Evolutionary conservation across 2,888 invertebrate species (phyloP), one percentile per base, ranked within the genome.

Genomic region (Platycheirus albimanus): DNA sequence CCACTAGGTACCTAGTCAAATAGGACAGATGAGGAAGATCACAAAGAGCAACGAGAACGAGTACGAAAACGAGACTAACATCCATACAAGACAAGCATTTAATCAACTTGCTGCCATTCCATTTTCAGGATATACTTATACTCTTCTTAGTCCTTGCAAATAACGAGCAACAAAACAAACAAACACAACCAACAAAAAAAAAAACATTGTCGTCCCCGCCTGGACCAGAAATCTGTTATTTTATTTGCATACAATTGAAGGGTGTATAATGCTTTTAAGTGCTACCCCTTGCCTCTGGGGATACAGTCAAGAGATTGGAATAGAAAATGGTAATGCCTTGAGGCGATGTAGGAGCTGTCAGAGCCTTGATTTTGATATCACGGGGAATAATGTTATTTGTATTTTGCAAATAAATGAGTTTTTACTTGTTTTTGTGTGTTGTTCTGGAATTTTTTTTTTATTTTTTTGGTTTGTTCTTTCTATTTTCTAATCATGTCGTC

Each of bases 31-130:
- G 80, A 70, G 63, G 36, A 66, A 56, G 41, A 58, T 33, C 51
- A 75, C 70, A 70, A 49, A 63, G 67, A 43, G 67, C 61, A 58
- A 51, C 51, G 43, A 43, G 51, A 58, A 51, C 51, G 41, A 43
- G 49, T n/a, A n/a, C n/a, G n/a, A n/a, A n/a, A 51, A 69, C 69
- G 56, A 51, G 80, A 58, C 69, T 64, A 64, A 69, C 75, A 80
- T 69, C 79, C 64, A 70, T 80, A 64, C 64, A 81, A 72, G 77
- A 81, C 81, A 81, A 81, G 81, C 77, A 81, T 81, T 81, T 81
- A 81, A 81, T 81, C 81, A 81, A 81, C 81, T 81, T 67, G 72
- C 81, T 81, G 77, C 77, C 81, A 72, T 81, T 81, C 67, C 51
- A 54, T 66, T 61, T 71, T 71, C 70, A 17, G 64, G 56, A 77